These are phyloP conservation scores for Nicator chloris DNA, from an alignment of 2,113 vertebrate species.

Conservation along the genomic window DNA sequence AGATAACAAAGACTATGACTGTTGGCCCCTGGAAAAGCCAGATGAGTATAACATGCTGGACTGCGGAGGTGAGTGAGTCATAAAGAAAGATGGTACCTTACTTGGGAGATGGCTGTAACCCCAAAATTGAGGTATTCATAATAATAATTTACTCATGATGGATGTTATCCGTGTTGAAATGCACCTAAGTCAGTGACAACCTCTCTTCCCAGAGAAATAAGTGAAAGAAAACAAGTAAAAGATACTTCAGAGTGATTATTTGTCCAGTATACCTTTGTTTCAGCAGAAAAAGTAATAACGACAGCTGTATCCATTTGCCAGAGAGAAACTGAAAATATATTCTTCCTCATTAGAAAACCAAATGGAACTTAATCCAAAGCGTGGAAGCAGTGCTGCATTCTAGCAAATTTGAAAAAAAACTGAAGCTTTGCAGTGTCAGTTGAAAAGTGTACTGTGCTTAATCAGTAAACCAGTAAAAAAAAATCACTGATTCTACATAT, in stretches of 20 bases:
- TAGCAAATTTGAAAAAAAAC: too few relatives aligned
- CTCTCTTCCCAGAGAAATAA: neutral
- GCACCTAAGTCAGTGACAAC: neutral
- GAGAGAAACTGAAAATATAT: neutral
- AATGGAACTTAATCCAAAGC: neutral
- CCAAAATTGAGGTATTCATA: neutral
- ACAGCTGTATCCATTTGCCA: neutral
- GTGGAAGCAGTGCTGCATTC: neutral
- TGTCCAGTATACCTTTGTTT: neutral
- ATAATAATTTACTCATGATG: neutral
- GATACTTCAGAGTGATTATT: neutral
- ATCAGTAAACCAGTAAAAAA: neutral
- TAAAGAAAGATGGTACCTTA: neutral
- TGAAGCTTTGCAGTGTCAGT: neutral
- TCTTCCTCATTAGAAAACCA: neutral
- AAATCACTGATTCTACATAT: neutral
- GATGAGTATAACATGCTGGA: slow-evolving; percentile 83
- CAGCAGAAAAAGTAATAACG: neutral
- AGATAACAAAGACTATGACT: slow-evolving; percentile 86
- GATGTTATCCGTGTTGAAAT: neutral
- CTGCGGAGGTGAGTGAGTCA: slow-evolving; percentile 76
- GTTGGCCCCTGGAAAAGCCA: slow-evolving; percentile 81
- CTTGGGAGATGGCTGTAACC: neutral
- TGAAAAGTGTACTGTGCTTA: neutral
- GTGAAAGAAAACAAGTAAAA: neutral